Evolutionary conservation across 2,888 invertebrate genomes (phyloP).

Genomic region (Tenthredo notha): DNA sequence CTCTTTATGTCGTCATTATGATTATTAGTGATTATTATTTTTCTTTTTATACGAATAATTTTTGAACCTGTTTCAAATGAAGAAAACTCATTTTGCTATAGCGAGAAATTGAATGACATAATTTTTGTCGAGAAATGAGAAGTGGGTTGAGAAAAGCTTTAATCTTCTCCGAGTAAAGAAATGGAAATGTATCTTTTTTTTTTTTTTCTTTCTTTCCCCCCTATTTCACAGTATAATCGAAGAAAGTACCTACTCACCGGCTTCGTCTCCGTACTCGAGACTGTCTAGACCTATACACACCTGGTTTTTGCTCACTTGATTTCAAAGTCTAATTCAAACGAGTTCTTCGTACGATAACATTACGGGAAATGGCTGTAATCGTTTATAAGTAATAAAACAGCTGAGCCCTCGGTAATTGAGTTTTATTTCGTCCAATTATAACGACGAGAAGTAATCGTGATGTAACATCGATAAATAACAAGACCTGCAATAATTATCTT

Average conservation of each 20-base stretch:
- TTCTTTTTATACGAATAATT: neutral
- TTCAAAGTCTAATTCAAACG: constrained; percentile 52
- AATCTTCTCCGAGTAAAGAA: constrained; percentile 37
- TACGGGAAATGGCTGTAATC: neutral
- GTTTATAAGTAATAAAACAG: neutral
- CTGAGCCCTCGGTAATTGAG: neutral
- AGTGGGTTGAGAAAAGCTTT: constrained; percentile 8
- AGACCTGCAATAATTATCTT: neutral
- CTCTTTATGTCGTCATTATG: neutral
- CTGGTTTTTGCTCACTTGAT: constrained; percentile 37
- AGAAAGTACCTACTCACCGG: constrained; percentile 40
- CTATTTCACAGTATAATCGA: constrained; percentile 24
- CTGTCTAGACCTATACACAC: neutral
- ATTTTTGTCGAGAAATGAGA: neutral
- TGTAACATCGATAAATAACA: neutral
- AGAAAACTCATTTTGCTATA: neutral
- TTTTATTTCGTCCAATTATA: neutral
- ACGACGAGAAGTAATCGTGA: neutral
- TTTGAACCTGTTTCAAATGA: neutral
- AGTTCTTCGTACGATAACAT: constrained; percentile 49
- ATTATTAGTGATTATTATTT: neutral
- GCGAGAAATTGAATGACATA: neutral
- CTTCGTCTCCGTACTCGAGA: neutral
- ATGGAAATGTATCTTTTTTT: constrained; percentile 43
- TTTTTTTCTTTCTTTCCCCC: neutral